Conservation (phyloP, 92 coral and sea anemone species). For the Virgularia gustaviana region DNA sequence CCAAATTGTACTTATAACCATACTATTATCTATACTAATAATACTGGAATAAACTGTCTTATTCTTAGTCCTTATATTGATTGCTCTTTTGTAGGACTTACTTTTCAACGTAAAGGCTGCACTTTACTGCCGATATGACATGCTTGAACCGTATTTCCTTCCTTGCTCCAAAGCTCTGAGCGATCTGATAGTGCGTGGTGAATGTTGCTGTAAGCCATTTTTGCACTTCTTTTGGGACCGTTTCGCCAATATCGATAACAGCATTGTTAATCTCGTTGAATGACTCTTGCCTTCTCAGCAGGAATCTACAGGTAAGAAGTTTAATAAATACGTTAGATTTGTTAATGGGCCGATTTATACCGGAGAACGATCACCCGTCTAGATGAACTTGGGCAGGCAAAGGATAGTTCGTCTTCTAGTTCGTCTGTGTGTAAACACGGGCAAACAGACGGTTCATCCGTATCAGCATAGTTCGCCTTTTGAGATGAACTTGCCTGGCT, state of each 20-base stretch:
- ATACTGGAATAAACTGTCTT: too few relatives aligned
- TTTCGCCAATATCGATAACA: slow-evolving; percentile 19
- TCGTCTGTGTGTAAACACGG: too few relatives aligned
- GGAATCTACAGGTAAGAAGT: slow-evolving; percentile 8
- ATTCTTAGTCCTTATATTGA: background rate
- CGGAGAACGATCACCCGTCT: too few relatives aligned
- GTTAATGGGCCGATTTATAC: too few relatives aligned
- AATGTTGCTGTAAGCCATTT: slow-evolving; percentile 97
- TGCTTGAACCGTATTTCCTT: slow-evolving; percentile 63
- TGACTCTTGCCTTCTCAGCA: slow-evolving; percentile 14
- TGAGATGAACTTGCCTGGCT: too few relatives aligned
- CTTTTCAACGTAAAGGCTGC: slow-evolving; percentile 94
- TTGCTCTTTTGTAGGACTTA: slow-evolving; percentile 25
- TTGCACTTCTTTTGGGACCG: slow-evolving; percentile 72
- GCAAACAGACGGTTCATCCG: too few relatives aligned
- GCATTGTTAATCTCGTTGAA: slow-evolving; percentile 7
- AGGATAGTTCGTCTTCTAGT: too few relatives aligned
- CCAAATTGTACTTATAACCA: too few relatives aligned
- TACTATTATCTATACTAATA: too few relatives aligned
- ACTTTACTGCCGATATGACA: slow-evolving; percentile 90
- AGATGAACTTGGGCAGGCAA: too few relatives aligned
- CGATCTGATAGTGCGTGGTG: slow-evolving; percentile 51
- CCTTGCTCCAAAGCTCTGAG: slow-evolving; percentile 3
- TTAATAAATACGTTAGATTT: background rate
- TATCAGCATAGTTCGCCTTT: too few relatives aligned